Evolutionary conservation across 1,140 invertebrate species (phyloP), one percentile per base, ranked within the genome.

Genomic region (Manduca sexta): DNA sequence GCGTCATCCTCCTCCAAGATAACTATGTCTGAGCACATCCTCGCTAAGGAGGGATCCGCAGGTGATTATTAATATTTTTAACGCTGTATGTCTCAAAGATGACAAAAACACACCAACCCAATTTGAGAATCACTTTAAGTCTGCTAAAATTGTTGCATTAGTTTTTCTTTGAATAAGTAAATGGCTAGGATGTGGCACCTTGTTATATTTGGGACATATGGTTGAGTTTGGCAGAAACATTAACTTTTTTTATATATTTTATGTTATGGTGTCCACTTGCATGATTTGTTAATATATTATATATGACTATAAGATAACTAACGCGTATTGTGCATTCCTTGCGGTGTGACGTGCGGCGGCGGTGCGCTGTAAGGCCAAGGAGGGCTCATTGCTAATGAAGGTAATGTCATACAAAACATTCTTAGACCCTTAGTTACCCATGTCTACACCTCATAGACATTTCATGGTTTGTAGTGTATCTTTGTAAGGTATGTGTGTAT

Each of bases 1-100:
- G 94, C 94, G 11, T 94, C 94, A 8, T 92, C 91, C 57, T 92
- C 91, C 0, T 92, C 92, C 0, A 93, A 92, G 74, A 89, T 95
- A 51, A 92, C 92, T 17, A 91, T 93, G 88, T 90, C 92, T 1
- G 92, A 94, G 14, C 92, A 93, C 63, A 90, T 94, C 54, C 87
- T 94, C 5, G 89, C 90, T 13, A 90, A 93, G 67, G 91, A 94
- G 56, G 92, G 90, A 57, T 88, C 87, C 44, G 88, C 86, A 87
- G 90, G 91, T 92, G 87, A 84, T 74, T 87, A 75, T 73, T n/a
- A 4, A 10, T 3, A 29, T 33, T 30, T 37, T 46, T 26, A 41
- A 46, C 12, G 4, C 16, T 18, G 5, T 12, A 35, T 35, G 2
- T 35, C n/a, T 14, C 33, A 35, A 5, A 35, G 3, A n/a, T n/a